A percentile compares a stretch with the other conserved stretches of the same genome.
phyloP scores from a whole-genome alignment of 2,888 invertebrate genomes.

The Heliothis peltigera region DNA sequence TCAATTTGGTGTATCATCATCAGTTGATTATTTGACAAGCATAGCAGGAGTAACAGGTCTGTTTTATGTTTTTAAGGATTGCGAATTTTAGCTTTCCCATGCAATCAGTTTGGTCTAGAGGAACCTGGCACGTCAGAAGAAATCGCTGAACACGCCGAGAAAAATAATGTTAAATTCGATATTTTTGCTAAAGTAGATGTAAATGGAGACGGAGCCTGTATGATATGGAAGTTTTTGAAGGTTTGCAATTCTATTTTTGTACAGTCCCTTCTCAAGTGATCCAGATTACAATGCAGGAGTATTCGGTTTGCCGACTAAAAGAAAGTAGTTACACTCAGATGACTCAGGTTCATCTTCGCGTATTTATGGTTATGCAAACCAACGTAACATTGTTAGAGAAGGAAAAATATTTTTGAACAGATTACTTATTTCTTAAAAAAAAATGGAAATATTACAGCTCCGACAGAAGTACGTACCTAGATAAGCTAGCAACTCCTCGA shows the following conservation, averaged over 20 bases:
- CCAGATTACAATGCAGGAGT: neutral
- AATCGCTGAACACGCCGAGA: slow-evolving; percentile 28
- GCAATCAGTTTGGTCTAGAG: slow-evolving; percentile 44
- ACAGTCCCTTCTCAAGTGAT: neutral
- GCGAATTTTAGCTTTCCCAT: slow-evolving; percentile 55
- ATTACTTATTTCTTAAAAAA: too few relatives aligned
- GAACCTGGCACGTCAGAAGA: slow-evolving; percentile 32
- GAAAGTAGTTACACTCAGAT: too few relatives aligned
- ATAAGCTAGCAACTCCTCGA: too few relatives aligned
- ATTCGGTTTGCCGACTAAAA: too few relatives aligned
- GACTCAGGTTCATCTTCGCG: too few relatives aligned
- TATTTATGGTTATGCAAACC: too few relatives aligned
- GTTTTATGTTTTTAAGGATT: slow-evolving; percentile 33
- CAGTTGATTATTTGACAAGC: too few relatives aligned
- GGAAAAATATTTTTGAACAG: too few relatives aligned
- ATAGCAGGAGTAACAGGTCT: neutral
- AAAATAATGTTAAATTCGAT: slow-evolving; percentile 39
- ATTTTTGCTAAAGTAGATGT: slow-evolving; percentile 48
- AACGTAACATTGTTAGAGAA: too few relatives aligned
- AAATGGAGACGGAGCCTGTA: slow-evolving; percentile 43
- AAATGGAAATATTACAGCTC: too few relatives aligned
- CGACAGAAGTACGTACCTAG: too few relatives aligned
- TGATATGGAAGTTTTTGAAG: slow-evolving; percentile 51
- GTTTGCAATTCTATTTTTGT: slow-evolving; percentile 8
- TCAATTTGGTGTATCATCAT: too few relatives aligned